Evolutionary conservation across 2,113 vertebrate genomes (phyloP).

Genomic region (Bubo bubo): DNA sequence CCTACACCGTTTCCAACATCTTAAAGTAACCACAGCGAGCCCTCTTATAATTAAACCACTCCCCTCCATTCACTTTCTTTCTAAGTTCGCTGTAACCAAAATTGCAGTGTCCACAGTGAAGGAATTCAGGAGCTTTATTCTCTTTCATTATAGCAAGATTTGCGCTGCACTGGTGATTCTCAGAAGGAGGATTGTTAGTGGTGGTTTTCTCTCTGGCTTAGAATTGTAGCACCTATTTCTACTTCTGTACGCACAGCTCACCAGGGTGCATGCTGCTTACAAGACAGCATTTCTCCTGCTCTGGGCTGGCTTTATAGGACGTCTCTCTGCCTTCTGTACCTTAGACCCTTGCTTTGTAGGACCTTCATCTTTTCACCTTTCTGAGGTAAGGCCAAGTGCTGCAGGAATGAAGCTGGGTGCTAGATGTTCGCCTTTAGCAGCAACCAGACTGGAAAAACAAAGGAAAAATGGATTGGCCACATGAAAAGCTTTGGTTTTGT

Average conservation of each 20-base stretch:
- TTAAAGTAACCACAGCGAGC: not conserved
- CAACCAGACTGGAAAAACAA: not conserved
- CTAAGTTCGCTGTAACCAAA: conserved; percentile 23
- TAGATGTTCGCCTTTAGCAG: not conserved
- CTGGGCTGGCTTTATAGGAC: not conserved
- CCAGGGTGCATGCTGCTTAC: not conserved
- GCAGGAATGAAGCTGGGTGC: not conserved
- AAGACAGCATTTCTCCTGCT: not conserved
- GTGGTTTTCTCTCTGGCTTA: not conserved
- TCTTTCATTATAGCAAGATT: conserved; percentile 32
- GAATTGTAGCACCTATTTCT: not conserved
- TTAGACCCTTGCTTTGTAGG: not conserved
- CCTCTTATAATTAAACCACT: conserved; percentile 41
- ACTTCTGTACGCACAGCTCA: not conserved
- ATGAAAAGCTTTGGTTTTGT: not conserved
- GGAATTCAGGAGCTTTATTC: not conserved
- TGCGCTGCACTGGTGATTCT: not conserved
- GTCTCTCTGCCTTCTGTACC: not conserved
- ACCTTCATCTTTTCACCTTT: not conserved
- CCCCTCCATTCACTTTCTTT: conserved; percentile 16
- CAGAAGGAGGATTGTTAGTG: not conserved
- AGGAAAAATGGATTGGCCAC: not conserved
- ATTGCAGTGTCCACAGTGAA: conserved; percentile 13
- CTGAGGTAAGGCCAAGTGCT: not conserved
- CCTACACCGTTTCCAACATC: not conserved